These are phyloP conservation scores for Cynopterus sphinx DNA, from an alignment of 2,797 vertebrate genomes.

Conservation along the genomic window DNA sequence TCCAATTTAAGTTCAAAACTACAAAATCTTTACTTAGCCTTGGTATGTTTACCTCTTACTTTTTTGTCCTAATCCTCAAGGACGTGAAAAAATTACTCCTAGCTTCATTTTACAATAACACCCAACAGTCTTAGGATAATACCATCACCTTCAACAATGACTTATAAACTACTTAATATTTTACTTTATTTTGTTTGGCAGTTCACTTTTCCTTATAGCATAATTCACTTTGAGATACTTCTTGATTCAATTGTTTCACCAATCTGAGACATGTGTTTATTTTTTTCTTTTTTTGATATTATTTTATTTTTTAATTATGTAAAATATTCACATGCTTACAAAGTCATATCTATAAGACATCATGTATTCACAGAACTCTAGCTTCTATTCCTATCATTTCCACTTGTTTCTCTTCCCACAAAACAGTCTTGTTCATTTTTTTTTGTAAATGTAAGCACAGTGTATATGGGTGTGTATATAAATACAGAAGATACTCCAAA, in stretches of 20 bases:
- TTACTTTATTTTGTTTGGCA: not conserved
- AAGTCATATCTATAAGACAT: not conserved
- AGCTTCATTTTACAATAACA: not conserved
- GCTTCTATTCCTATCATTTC: not conserved
- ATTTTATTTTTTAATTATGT: not conserved
- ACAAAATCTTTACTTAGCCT: not conserved
- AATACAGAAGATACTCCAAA: not conserved
- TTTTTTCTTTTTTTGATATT: not conserved
- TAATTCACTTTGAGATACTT: not conserved
- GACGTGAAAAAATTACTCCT: not conserved
- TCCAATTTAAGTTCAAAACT: not conserved
- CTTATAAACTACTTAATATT: not conserved
- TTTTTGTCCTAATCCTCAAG: not conserved
- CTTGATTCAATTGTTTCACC: not conserved
- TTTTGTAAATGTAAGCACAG: not conserved
- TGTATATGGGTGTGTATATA: not conserved
- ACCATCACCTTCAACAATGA: not conserved
- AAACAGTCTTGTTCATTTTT: not conserved
- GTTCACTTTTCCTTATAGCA: not conserved
- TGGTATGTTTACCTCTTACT: not conserved
- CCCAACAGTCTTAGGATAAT: not conserved
- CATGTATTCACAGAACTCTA: not conserved
- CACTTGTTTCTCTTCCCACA: fast-evolving
- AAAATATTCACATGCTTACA: not conserved
- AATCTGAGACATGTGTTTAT: not conserved